These are phyloP conservation scores for Pterostichus madidus DNA, from an alignment of 2,888 invertebrate genomes.

Conservation along the genomic window DNA sequence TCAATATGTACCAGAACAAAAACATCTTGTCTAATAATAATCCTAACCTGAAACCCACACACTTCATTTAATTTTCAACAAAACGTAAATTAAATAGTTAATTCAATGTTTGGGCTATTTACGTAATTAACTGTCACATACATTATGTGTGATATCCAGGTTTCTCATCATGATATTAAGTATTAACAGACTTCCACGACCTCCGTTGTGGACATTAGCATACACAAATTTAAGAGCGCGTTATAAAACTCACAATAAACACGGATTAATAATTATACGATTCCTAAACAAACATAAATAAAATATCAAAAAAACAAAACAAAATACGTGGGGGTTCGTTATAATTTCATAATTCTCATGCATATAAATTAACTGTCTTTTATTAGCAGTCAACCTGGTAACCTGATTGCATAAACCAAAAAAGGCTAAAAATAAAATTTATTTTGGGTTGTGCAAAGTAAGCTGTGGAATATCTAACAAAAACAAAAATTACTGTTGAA, in stretches of 20 bases:
- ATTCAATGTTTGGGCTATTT: background rate
- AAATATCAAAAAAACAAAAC: conserved; percentile 47
- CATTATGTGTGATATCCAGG: background rate
- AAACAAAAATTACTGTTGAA: no score
- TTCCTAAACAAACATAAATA: conserved; percentile 61
- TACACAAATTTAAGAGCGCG: conserved; percentile 53
- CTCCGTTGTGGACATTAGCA: conserved; percentile 37
- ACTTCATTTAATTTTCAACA: background rate
- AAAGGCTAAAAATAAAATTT: conserved; percentile 23
- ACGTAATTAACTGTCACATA: background rate
- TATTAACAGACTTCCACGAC: conserved; percentile 11
- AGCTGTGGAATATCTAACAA: no score
- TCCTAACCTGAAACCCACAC: background rate
- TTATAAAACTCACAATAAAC: conserved; percentile 62
- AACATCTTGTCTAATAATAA: conserved; percentile 3
- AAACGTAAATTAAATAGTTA: background rate
- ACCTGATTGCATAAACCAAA: conserved; percentile 23
- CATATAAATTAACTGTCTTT: conserved; percentile 47
- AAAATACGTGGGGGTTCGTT: conserved; percentile 15
- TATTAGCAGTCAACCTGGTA: background rate
- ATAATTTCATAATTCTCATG: conserved; percentile 49
- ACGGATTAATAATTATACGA: conserved; percentile 62
- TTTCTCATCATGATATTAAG: conserved; percentile 45
- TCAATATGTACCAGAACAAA: conserved; percentile 27
- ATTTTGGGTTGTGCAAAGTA: background rate